Conservation (phyloP, 2,797 vertebrate species). For the Crenuchus spilurus region DNA sequence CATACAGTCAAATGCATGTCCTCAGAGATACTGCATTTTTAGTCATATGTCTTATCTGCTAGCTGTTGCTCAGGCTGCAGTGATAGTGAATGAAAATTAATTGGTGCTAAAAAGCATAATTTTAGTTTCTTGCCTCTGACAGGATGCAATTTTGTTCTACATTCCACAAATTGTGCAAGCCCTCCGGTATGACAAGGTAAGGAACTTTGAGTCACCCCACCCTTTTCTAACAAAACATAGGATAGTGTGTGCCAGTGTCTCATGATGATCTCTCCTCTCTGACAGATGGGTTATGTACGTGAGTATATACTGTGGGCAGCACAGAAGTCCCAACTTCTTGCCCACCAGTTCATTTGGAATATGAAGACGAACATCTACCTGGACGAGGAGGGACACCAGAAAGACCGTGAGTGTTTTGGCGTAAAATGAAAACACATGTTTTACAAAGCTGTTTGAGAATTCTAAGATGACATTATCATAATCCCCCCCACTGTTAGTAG, state of each 20-base stretch:
- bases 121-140: background rate
- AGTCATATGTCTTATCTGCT: background rate
- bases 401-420: slow-evolving; percentile 92
- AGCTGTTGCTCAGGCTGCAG: background rate
- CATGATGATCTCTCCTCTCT: background rate
- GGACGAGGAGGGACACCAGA: slow-evolving; percentile 94
- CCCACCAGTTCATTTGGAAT: slow-evolving; percentile 99
- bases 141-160: slow-evolving; percentile 99
- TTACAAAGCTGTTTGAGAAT: background rate
- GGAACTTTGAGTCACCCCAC: slow-evolving; percentile 30
- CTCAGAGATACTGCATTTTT: background rate
- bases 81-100: background rate
- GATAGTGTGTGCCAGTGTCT: background rate
- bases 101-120: background rate
- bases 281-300: slow-evolving; percentile 95
- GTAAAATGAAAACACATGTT: no score
- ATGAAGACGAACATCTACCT: slow-evolving; percentile 98
- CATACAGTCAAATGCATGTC: background rate
- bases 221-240: background rate
- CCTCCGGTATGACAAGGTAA: slow-evolving; percentile 95
- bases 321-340: slow-evolving; percentile 93
- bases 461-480: no score
- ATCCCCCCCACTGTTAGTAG: no score
- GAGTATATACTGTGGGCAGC: slow-evolving; percentile 98
- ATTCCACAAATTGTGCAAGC: slow-evolving; percentile 98